A percentile compares a stretch with the other conserved stretches of the same genome.
These are phyloP conservation scores for Molothrus aeneus DNA, from an alignment of 2,797 vertebrate genomes.

Conservation along the genomic window DNA sequence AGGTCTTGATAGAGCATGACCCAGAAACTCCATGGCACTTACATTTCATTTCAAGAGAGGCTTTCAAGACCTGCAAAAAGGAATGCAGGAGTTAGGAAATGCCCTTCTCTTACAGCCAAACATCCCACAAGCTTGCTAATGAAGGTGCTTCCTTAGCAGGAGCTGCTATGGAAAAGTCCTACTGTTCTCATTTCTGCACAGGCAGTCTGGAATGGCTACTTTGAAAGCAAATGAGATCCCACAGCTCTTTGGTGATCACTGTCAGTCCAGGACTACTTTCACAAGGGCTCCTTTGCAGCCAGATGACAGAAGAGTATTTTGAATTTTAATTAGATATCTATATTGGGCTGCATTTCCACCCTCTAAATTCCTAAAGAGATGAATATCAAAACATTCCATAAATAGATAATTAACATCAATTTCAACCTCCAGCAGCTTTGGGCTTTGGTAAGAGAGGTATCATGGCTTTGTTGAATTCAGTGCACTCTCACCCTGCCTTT, in stretches of 20 bases:
- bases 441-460: not conserved
- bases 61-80: conserved; percentile 84
- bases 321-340: not conserved
- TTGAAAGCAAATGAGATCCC: not conserved
- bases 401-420: not conserved
- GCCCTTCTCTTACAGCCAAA: not conserved
- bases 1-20: conserved; percentile 97
- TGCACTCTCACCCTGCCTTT: not conserved
- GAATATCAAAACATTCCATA: not conserved
- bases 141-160: not conserved
- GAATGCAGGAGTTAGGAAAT: conserved; percentile 23
- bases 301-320: not conserved
- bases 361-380: not conserved
- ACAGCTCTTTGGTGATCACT: not conserved
- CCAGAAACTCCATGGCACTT: conserved; percentile 98
- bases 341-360: not conserved
- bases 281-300: not conserved
- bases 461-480: not conserved
- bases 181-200: not conserved
- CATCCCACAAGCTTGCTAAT: not conserved
- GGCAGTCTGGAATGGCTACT: not conserved
- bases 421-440: not conserved
- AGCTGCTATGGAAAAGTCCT: not conserved
- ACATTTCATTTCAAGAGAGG: conserved; percentile 95
- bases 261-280: not conserved